Conservation (phyloP, 2,797 vertebrate genomes). For the Chelon auratus region DNA sequence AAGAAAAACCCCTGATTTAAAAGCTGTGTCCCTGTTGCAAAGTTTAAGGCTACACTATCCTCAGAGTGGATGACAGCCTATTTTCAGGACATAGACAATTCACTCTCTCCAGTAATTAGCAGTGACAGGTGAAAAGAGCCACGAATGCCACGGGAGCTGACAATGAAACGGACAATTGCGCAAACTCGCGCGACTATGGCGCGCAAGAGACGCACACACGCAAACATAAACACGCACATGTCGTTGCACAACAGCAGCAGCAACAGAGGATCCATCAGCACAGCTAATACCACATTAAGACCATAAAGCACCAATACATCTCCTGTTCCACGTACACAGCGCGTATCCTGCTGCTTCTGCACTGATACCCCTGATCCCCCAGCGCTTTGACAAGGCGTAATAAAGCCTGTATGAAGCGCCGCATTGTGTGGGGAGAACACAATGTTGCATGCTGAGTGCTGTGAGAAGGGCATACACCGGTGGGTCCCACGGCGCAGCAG, state of each 20-base stretch:
- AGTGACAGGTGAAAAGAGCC: conserved; percentile 77
- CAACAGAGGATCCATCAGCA: conserved; percentile 62
- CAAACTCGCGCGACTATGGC: conserved; percentile 48
- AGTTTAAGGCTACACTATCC: conserved; percentile 45
- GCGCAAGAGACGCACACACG: conserved; percentile 2
- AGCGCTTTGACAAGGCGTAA: conserved; percentile 83
- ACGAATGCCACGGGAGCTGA: conserved; percentile 63
- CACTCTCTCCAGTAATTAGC: conserved; percentile 71
- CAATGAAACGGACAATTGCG: conserved; percentile 66
- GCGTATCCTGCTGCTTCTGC: conserved; percentile 71
- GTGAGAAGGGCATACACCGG: conserved; percentile 86
- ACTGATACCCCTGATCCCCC: conserved; percentile 80
- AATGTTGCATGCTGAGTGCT: conserved; percentile 85
- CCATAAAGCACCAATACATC: conserved; percentile 75
- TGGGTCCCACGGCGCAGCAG: conserved; percentile 86
- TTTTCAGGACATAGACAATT: conserved; percentile 55
- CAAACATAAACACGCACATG: conserved; percentile 55
- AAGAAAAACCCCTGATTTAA: neutral
- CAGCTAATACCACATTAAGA: conserved; percentile 76
- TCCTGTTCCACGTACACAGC: conserved; percentile 66
- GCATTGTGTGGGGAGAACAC: conserved; percentile 85
- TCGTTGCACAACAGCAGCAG: conserved; percentile 42
- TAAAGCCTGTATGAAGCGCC: conserved; percentile 83
- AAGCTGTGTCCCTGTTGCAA: conserved; percentile 22
- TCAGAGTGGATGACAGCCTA: conserved; percentile 50